These are phyloP conservation scores for Pseudoatta argentina DNA, from an alignment of 1,140 invertebrate genomes.

Conservation along the genomic window DNA sequence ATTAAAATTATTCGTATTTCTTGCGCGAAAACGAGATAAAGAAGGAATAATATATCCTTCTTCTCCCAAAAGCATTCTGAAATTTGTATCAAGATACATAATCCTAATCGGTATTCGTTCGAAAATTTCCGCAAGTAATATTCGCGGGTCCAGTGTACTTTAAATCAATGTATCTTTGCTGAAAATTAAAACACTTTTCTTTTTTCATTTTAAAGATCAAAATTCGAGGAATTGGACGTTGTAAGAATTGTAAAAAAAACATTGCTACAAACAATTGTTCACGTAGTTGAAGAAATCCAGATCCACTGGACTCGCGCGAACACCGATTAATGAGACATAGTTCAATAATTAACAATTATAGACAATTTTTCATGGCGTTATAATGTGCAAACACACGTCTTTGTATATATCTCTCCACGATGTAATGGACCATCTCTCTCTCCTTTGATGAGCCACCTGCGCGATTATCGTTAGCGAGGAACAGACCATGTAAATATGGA, in stretches of 20 bases:
- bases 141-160: no score
- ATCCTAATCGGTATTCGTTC: no score
- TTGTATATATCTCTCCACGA: conserved; percentile 11
- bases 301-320: no score
- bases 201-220: no score
- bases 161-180: no score
- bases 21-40: not conserved
- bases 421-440: conserved; percentile 25
- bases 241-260: no score
- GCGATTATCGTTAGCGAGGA: conserved; percentile 51
- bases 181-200: no score
- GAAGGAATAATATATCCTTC: not conserved
- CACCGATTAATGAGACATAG: not conserved
- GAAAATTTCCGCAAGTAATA: no score
- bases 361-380: not conserved
- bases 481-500: conserved; percentile 55
- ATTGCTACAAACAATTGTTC: no score
- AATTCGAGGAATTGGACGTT: no score
- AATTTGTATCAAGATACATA: not conserved
- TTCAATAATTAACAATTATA: not conserved
- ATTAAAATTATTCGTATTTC: not conserved
- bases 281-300: no score
- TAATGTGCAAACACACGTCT: conserved; percentile 25
- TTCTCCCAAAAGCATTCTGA: not conserved
- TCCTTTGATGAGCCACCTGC: conserved; percentile 53